Evolutionary conservation across 1,140 invertebrate genomes (phyloP).

Genomic region (Phenacoccus solenopsis): DNA sequence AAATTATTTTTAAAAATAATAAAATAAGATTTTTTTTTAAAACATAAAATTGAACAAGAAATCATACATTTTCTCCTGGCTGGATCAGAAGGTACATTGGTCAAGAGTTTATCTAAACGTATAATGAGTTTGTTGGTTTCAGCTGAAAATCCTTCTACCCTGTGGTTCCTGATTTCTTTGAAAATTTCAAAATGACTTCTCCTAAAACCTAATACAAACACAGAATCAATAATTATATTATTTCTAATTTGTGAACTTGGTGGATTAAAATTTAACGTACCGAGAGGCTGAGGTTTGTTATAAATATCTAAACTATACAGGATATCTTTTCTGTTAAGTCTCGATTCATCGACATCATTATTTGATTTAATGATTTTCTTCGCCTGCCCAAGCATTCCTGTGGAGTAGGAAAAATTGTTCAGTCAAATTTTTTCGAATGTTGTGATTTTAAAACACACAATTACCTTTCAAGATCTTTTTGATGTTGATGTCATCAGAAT

Average conservation of each 20-base stretch:
- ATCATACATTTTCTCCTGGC: constrained; percentile 59
- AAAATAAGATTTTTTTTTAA: background rate
- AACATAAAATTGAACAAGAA: background rate
- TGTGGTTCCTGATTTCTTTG: constrained; percentile 52
- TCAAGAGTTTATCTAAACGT: constrained; percentile 79
- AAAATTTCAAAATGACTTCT: constrained; percentile 64
- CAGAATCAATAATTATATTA: constrained; percentile 24
- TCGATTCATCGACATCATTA: background rate
- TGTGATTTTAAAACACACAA: too few relatives aligned
- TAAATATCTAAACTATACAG: background rate
- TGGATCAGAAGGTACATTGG: constrained; percentile 66
- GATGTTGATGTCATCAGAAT: constrained; percentile 79
- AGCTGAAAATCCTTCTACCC: constrained; percentile 74
- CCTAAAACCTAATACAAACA: constrained; percentile 49
- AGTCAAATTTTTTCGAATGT: too few relatives aligned
- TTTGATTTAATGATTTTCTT: constrained; percentile 22
- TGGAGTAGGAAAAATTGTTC: too few relatives aligned
- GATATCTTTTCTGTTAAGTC: background rate
- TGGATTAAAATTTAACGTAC: constrained; percentile 10
- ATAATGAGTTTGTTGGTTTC: constrained; percentile 95
- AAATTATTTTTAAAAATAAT: constrained; percentile 30
- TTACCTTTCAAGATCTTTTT: constrained; percentile 78
- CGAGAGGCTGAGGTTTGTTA: background rate
- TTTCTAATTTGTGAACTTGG: constrained; percentile 18
- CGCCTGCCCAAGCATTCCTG: constrained; percentile 19